Evolutionary conservation across 1,140 invertebrate genomes (phyloP), one percentile per base, ranked within the genome.

Genomic region (Aphis gossypii): DNA sequence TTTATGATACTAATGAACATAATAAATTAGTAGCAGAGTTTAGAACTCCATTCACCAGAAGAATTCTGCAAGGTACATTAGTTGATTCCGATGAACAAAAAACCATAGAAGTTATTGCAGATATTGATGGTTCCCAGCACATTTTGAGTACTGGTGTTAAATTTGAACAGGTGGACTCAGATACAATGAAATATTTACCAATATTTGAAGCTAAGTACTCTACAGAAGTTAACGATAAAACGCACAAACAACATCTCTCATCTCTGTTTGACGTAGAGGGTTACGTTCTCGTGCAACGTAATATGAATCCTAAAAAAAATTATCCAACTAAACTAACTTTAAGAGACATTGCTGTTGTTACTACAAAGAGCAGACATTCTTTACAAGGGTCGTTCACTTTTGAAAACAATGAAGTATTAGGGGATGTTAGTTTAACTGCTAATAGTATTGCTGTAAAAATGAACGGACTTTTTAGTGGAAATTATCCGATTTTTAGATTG

Each of bases 181-280:
- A 83, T 38, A 93, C 46, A 86, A 86, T n/a, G 0, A 93, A 83
- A 83, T 93, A 93, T 56, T 86, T 18, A 5, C 92, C 92, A 30
- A 14, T 86, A 41, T 54, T 93, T 9, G 48, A 56, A 84, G 48
- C 48, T 41, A 51, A 18, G 41, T 84, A 92, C 46, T 48, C 44
- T n/a, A 51, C 46, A n/a, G 76, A 54, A 25, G 54, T 20, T 1
- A 38, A 0, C 30, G 18, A 18, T 84, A 35, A 5, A 30, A 35
- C 25, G 41, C 9, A 30, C 3, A 41, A 0, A 51, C 30, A 84
- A 38, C 5, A 48, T 83, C 6, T 35, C 23, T 0, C 56, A 41
- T 25, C 76, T 9, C 25, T 6, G 25, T 41, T 93, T 23, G 48
- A 83, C 21, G 9, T 93, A 11, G 82, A 93, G 25, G 92, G 92